phyloP scores from a whole-genome alignment of 37 sponge, comb jelly and placozoan genomes.

The Crambe crambe region DNA sequence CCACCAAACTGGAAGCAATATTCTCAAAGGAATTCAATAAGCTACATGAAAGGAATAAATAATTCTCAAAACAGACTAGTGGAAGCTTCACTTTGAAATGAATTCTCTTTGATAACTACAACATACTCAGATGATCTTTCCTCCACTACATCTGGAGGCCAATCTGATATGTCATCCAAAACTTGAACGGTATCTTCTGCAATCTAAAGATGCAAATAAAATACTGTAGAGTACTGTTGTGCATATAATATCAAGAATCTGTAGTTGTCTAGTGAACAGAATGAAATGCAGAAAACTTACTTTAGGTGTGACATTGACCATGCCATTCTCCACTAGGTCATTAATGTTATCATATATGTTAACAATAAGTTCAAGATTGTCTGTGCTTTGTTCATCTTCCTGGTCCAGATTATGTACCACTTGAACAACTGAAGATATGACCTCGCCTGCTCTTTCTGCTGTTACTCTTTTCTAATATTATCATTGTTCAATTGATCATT shows the following conservation, averaged over 20 bases:
- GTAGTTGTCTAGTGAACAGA: background rate
- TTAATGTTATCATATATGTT: background rate
- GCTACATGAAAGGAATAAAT: background rate
- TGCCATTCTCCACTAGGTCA: background rate
- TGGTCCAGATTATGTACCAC: background rate
- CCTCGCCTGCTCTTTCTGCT: background rate
- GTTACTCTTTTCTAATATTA: background rate
- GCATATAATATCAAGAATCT: no score
- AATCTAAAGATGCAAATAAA: no score
- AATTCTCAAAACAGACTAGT: background rate
- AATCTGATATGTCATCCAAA: constrained; percentile 23
- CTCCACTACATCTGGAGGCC: constrained; percentile 37
- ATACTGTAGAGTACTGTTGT: no score
- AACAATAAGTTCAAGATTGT: constrained; percentile 25
- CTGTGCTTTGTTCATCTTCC: constrained; percentile 23
- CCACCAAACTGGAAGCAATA: constrained; percentile 24
- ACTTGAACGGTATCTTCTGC: constrained; percentile 10
- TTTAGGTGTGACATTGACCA: background rate
- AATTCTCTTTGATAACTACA: no score
- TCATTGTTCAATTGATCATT: background rate
- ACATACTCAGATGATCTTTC: constrained; percentile 19
- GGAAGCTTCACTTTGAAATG: background rate
- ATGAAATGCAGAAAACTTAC: background rate
- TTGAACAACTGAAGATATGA: background rate
- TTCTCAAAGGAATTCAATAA: constrained; percentile 37